phyloP scores from a whole-genome alignment of 2,888 invertebrate genomes.

The Deroplatys truncata region DNA sequence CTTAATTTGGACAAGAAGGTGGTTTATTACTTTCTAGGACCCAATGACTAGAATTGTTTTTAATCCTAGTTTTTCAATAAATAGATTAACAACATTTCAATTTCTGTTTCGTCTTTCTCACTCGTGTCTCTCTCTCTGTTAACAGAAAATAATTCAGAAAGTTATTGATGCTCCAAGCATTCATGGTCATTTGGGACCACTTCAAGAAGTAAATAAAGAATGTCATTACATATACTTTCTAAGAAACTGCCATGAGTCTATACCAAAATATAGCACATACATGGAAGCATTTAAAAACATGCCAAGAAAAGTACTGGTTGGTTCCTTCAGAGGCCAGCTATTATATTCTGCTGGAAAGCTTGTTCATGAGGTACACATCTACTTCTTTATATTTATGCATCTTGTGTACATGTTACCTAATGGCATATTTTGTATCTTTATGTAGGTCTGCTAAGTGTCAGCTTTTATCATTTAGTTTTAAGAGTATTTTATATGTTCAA shows the following conservation, averaged over 20 bases:
- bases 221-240: neutral
- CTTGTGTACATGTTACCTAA: too few relatives aligned
- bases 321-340: neutral
- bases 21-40: too few relatives aligned
- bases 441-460: too few relatives aligned
- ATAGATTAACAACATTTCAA: too few relatives aligned
- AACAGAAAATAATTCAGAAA: neutral
- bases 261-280: neutral
- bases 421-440: too few relatives aligned
- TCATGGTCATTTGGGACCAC: neutral
- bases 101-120: too few relatives aligned
- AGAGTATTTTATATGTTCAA: too few relatives aligned
- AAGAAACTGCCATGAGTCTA: neutral
- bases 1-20: too few relatives aligned
- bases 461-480: too few relatives aligned
- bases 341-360: neutral
- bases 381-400: too few relatives aligned
- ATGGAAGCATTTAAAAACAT: neutral
- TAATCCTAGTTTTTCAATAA: too few relatives aligned
- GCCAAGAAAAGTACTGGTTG: neutral
- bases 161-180: neutral
- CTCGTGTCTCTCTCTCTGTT: neutral
- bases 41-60: too few relatives aligned
- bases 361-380: neutral
- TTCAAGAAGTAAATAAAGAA: neutral